Base-by-base conservation (phyloP, 2,888 invertebrate species). In the Lasius platythorax region DNA sequence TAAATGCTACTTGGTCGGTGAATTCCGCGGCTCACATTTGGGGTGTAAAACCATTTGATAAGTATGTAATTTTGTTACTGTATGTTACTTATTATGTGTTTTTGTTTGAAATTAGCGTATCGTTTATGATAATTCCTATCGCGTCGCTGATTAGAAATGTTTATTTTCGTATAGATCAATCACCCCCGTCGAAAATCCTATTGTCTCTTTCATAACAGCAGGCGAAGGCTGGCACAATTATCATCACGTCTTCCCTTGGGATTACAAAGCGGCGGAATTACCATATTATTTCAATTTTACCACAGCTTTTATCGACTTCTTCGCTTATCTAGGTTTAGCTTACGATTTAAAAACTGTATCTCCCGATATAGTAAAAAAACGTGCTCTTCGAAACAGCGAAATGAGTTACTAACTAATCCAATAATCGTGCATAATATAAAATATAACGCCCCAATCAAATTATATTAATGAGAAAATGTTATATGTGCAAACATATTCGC, bases 1-100 rank as follows among this genome's bases (percentile, higher is more conserved):
- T 99, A 66, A 97, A 99, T 95, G 96, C 97, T 91, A 99, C 99
- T 0, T 99, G 99, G 99, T 95, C 98, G 84, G 98, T 97, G 23
- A 96, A 97, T 92, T 94, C 95, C 81, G 96, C 96, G 0, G 61
- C 43, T 43, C 61, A 74, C 28, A 28, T 28, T 0, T 74, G 43
- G 43, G 74, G 61, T 18, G 18, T 15, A 28, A 74, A 30, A 30
- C 61, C 74, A 18, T 74, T 43, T 2, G 3, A 74, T 30, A 74
- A 43, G 74, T 74, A 18, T 5, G 74, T 58, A 72, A 11, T 68
- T 43, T 33, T 8, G 53, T 46, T 46, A 12, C 15, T 15, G 46
- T 15, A 56, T 15, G 37, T 4, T 8, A 37, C n/a, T 56, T 40
- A 53, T 11, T 30, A 11, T 37, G n/a, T n/a, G 23, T 28, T 61